Evolutionary conservation across 2,888 invertebrate species (phyloP).

Genomic region (Microctonus brassicae): DNA sequence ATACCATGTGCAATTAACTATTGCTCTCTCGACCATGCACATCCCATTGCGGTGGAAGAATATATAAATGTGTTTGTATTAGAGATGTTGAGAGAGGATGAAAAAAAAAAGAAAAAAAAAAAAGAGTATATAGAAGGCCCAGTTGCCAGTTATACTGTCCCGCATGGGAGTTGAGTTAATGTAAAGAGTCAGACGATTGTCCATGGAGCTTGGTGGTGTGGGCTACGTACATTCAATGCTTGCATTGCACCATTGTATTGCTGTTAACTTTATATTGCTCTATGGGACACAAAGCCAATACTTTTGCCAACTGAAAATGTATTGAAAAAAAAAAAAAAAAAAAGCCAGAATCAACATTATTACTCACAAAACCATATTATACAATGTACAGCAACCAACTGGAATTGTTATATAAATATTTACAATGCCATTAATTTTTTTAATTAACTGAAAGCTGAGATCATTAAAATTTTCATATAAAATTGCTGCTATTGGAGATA

Average conservation of each 20-base stretch:
- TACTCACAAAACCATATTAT: constrained; percentile 4
- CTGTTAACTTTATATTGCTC: constrained; percentile 8
- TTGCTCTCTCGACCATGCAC: not conserved
- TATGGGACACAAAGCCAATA: not conserved
- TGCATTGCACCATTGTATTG: constrained; percentile 2
- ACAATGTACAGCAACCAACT: too few relatives aligned
- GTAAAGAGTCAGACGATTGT: constrained; percentile 12
- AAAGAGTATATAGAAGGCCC: not conserved
- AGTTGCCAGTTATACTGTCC: not conserved
- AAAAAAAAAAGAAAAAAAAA: too few relatives aligned
- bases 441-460: not conserved
- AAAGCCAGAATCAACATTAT: not conserved
- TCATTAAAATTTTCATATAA: not conserved
- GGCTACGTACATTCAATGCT: not conserved
- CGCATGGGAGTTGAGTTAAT: constrained; percentile 17
- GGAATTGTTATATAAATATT: not conserved
- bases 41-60: not conserved
- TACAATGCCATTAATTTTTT: not conserved
- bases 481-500: not conserved
- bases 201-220: not conserved
- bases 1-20: constrained; percentile 18
- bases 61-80: not conserved
- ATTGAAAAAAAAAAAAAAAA: not conserved
- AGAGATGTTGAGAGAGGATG: not conserved
- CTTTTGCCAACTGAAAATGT: not conserved